These are phyloP conservation scores for Acrobasis suavella DNA, from an alignment of 2,888 invertebrate species.

Conservation along the genomic window DNA sequence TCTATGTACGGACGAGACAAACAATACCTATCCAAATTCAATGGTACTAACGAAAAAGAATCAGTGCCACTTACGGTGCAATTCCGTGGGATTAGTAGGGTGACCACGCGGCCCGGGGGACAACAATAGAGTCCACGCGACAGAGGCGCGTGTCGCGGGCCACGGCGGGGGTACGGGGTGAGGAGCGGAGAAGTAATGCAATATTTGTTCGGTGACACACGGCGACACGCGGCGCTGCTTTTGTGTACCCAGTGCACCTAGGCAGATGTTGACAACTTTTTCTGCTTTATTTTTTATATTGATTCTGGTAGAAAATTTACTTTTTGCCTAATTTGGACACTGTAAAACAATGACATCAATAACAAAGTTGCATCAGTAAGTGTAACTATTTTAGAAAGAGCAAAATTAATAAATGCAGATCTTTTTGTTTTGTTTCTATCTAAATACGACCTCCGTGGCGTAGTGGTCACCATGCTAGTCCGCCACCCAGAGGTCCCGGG, in stretches of 20 bases:
- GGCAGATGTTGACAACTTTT: conserved; percentile 56
- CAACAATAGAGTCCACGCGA: conserved; percentile 57
- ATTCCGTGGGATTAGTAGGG: conserved; percentile 69
- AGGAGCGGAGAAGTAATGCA: conserved; percentile 58
- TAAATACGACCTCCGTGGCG: too few species aligned
- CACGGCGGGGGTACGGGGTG: conserved; percentile 31
- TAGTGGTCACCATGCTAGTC: too few species aligned
- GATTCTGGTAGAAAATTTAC: too few species aligned
- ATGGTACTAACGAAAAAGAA: conserved; percentile 46
- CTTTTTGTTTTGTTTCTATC: too few species aligned
- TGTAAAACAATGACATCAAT: too few species aligned
- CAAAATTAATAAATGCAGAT: too few species aligned
- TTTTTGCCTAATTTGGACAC: too few species aligned
- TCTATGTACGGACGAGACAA: not conserved
- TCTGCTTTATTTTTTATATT: too few species aligned
- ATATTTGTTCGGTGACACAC: conserved; percentile 79
- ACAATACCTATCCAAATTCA: conserved; percentile 22
- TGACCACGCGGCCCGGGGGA: conserved; percentile 57
- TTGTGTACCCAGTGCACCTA: conserved; percentile 73
- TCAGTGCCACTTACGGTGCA: conserved; percentile 58
- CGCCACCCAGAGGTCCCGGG: too few species aligned
- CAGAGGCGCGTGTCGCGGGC: conserved; percentile 45
- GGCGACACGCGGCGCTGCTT: conserved; percentile 69
- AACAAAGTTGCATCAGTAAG: too few species aligned
- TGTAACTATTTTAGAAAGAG: too few species aligned